Evolutionary conservation across 2,797 vertebrate genomes (phyloP), one percentile per base, ranked within the genome.

Genomic region (Gastrophryne carolinensis): DNA sequence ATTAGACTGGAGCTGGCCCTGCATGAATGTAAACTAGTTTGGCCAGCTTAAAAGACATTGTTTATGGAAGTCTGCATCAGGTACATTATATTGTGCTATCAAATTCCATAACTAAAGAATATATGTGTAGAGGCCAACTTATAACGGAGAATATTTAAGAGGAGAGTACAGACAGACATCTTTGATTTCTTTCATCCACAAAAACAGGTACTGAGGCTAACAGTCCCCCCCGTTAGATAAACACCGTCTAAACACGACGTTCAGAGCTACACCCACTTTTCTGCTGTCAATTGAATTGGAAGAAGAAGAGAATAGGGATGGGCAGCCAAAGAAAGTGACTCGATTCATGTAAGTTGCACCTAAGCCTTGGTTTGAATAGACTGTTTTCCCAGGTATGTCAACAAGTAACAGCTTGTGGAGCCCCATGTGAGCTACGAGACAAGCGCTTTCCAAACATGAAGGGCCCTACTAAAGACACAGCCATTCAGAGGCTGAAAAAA

Each of bases 381-480:
- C 29, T 70, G 58, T 44, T 64, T 70, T 70, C 67, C 60, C 75
- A 77, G 67, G 75, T 76, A 70, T 69, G 56, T 57, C 49, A 58
- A 71, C 75, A 71, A 34, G 66, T 50, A 77, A 63, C 21, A 58
- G 65, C 75, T 65, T 66, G 74, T 24, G 35, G 15, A 56, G 10
- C 50, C 34, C n/a, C 2, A 13, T 32, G 17, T 34, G 49, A 56
- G 35, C 60, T 27, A 23, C 26, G 35, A 17, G 34, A 37, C 44
- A 70, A 62, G 5, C 13, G 12, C 13, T 27, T 19, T 17, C 60
- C 53, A 41, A 62, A 63, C n/a, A 74, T 66, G 35, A 58, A 62
- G 56, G 8, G 47, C 34, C 63, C 29, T 60, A 50, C 47, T 44
- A 39, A 63, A 76, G 75, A 72, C 52, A 26, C 67, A 72, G 67